A percentile compares a stretch with the other conserved stretches of the same genome.
Evolutionary conservation across 37 sponge, comb jelly and placozoan species (phyloP).

Genomic region (Spongia lamella): DNA sequence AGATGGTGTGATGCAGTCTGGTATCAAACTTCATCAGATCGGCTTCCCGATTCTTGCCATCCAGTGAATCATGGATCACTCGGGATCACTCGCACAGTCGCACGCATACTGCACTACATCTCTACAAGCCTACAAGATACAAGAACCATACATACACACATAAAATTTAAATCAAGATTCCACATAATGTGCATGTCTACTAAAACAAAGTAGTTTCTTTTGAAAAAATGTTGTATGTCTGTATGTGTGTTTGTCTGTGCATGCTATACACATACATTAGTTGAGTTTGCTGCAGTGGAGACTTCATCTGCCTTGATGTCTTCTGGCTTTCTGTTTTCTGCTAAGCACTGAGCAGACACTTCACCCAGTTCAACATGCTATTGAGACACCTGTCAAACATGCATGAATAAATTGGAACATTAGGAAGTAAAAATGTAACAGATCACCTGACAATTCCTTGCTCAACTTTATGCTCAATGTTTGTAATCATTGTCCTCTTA

Average conservation of each 20-base stretch:
- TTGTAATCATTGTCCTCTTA: constrained; percentile 40
- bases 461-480: constrained; percentile 80
- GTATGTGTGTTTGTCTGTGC: background rate
- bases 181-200: too few species aligned
- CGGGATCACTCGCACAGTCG: constrained; percentile 22
- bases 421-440: too few species aligned
- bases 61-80: constrained; percentile 59
- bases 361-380: constrained; percentile 51
- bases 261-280: background rate
- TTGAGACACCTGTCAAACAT: constrained; percentile 33
- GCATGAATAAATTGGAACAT: background rate
- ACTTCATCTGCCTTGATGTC: constrained; percentile 27
- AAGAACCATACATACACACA: background rate
- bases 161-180: too few species aligned
- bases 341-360: constrained; percentile 60
- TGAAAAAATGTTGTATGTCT: too few species aligned
- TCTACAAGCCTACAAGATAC: constrained; percentile 60
- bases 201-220: too few species aligned
- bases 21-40: constrained; percentile 81
- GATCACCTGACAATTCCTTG: constrained; percentile 70
- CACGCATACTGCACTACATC: constrained; percentile 50
- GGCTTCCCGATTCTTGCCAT: constrained; percentile 79
- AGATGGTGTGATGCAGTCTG: constrained; percentile 69
- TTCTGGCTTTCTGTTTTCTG: constrained; percentile 84
- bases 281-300: background rate